A percentile compares a stretch with the other conserved stretches of the same genome.
Conservation (phyloP, 2,113 vertebrate species). For the Oxyruncus cristatus region DNA sequence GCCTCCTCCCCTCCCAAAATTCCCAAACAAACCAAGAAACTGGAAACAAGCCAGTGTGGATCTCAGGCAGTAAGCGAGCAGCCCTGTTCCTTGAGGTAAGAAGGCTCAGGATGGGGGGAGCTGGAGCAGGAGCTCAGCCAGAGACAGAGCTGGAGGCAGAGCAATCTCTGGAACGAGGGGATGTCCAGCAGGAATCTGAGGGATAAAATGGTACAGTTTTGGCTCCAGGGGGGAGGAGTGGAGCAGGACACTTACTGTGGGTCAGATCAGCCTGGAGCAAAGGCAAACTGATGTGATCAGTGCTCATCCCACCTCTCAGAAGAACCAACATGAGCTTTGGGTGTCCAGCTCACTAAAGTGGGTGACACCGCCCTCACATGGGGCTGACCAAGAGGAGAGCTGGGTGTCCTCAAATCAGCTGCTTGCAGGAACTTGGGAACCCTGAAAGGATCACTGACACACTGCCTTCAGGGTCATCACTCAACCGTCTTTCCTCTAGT, state of each 20-base stretch:
- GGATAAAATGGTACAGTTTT: background rate
- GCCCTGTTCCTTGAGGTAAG: background rate
- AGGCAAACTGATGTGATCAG: background rate
- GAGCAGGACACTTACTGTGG: fast-evolving
- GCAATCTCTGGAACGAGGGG: background rate
- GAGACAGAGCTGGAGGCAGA: background rate
- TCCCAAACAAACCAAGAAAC: background rate
- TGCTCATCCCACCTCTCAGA: background rate
- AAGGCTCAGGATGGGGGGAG: background rate
- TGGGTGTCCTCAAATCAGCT: background rate
- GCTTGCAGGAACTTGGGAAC: background rate
- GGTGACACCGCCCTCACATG: fast-evolving
- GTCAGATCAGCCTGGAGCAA: background rate
- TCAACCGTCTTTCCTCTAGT: background rate
- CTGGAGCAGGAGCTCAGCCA: background rate
- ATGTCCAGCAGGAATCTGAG: too few species aligned
- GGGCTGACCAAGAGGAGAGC: background rate
- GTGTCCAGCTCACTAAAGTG: background rate
- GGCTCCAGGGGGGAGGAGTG: background rate
- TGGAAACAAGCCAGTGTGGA: background rate
- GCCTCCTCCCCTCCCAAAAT: background rate
- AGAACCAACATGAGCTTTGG: background rate
- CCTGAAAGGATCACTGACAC: background rate
- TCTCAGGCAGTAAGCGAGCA: background rate
- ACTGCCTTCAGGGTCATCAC: background rate